Conservation (phyloP, 2,113 vertebrate species). For the Gymnobelideus leadbeateri region DNA sequence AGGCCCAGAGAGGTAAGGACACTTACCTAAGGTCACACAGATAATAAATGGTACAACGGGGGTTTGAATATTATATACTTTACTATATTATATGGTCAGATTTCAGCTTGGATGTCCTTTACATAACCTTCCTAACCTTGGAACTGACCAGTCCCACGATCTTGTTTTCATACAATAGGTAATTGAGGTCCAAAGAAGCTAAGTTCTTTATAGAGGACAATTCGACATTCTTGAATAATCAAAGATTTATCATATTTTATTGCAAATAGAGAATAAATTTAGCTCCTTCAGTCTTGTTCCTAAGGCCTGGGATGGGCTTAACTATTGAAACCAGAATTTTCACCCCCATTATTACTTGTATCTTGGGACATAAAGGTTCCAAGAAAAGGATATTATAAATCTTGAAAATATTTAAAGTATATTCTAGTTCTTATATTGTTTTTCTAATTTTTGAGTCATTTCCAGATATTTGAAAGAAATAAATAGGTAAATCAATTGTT, state of each 20-base stretch:
- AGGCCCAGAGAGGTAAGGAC: background rate
- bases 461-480: background rate
- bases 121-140: background rate
- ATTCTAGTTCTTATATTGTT: background rate
- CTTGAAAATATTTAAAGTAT: background rate
- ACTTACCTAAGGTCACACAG: background rate
- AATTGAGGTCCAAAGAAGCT: background rate
- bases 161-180: background rate
- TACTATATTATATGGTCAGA: background rate
- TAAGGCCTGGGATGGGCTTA: background rate
- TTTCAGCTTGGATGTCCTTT: background rate
- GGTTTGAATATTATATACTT: background rate
- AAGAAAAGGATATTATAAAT: background rate
- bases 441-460: background rate
- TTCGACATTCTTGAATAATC: background rate
- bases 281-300: background rate
- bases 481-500: background rate
- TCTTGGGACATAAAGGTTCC: background rate
- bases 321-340: background rate
- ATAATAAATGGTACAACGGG: background rate
- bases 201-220: background rate
- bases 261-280: background rate
- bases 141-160: background rate
- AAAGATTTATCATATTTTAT: conserved; percentile 1
- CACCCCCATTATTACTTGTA: background rate